Evolutionary conservation across 2,888 invertebrate genomes (phyloP).

Genomic region (Acrobasis suavella): DNA sequence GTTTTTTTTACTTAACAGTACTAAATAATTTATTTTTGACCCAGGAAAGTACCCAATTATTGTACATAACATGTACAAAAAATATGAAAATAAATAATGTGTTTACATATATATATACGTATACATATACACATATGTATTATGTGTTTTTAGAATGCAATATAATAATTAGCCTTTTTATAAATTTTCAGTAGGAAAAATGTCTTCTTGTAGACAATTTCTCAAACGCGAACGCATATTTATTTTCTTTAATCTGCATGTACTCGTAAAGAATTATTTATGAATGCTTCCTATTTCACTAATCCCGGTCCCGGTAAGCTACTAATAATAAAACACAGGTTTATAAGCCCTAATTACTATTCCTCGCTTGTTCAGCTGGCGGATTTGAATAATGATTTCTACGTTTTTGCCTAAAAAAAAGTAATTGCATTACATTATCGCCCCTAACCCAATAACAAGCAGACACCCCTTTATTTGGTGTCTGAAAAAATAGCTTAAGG

Average conservation of each 20-base stretch:
- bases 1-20: no score
- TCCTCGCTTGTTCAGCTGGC: conserved; percentile 74
- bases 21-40: no score
- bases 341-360: conserved; percentile 62
- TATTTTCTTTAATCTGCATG: neutral
- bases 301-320: neutral
- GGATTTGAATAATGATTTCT: conserved; percentile 78
- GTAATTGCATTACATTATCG: conserved; percentile 81
- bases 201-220: no score
- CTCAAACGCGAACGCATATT: no score
- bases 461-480: conserved; percentile 78
- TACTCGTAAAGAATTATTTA: neutral
- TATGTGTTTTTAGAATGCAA: no score
- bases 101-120: no score
- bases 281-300: neutral
- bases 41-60: no score
- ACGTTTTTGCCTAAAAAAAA: conserved; percentile 65
- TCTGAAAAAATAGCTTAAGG: conserved; percentile 81
- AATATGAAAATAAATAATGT: no score
- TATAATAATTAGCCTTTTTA: no score
- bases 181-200: no score
- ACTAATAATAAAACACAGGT: conserved; percentile 27
- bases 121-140: no score
- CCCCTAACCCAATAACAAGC: conserved; percentile 81
- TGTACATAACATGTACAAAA: no score